Evolutionary conservation across 1,140 invertebrate species (phyloP), one percentile per base, ranked within the genome.

Genomic region (Littorina saxatilis): DNA sequence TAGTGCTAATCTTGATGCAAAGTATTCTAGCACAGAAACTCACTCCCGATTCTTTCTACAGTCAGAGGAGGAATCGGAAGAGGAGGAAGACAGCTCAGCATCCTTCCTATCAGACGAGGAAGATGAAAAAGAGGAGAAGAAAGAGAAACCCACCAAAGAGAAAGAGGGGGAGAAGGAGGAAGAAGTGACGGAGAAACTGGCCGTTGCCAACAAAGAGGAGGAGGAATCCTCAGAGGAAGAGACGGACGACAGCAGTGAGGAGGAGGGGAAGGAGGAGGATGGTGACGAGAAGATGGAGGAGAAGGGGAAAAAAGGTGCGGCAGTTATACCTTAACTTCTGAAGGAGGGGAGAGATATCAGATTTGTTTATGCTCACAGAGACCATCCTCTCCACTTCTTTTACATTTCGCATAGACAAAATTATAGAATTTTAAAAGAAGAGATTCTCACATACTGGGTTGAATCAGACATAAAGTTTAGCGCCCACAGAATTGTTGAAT

Each of bases 91-190:
- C 61, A 72, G 73, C 27, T 43, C 70, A 68, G 40, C 79, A 11
- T 50, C 68, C 17, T 61, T 52, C 32, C 20, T 61, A 40, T 55
- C 66, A 1, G 79, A 81, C 35, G 58, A 35, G 13, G 52, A 83
- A 15, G 77, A 82, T 15, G 68, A n/a, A n/a, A n/a, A 83, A 66
- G 82, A 80, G n/a, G 78, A 76, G 9, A 29, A 75, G 32, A 37
- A 23, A 40, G 70, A 83, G 29, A 50, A 82, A 40, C 74, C 27
- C n/a, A 29, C 39, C 2, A 32, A 63, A n/a, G 58, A 78, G 9
- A 37, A 63, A 15, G 55, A 79, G 23, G 32, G 68, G 4, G 66
- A 80, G 52, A 39, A 50, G 29, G 61, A 68, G 29, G 77, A 79
- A 39, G 43, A 15, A 13, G 11, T 4, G 11, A 47, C 29, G 2